Evolutionary conservation across 2,888 invertebrate genomes (phyloP).

Genomic region (Andrena fulva): DNA sequence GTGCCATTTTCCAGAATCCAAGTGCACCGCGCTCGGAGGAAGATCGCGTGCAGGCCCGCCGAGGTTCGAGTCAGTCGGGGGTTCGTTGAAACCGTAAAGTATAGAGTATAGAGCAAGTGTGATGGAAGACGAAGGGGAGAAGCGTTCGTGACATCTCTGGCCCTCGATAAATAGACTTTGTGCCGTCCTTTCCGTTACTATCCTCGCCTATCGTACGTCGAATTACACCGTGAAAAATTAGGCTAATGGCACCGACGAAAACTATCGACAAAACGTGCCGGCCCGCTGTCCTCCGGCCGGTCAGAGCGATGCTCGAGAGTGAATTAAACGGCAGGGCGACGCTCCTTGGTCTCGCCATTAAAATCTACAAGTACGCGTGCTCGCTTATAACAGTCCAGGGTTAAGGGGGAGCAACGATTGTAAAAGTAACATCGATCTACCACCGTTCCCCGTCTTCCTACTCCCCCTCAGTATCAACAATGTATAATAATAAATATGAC

Average conservation of each 20-base stretch:
- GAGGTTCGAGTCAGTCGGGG: conserved; percentile 36
- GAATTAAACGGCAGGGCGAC: conserved; percentile 48
- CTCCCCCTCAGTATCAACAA: conserved; percentile 52
- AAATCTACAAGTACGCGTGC: conserved; percentile 46
- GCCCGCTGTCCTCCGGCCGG: conserved; percentile 29
- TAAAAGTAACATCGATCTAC: conserved; percentile 64
- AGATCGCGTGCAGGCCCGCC: not conserved
- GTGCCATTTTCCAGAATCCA: conserved; percentile 3
- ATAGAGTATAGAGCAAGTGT: conserved; percentile 28
- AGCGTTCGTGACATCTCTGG: conserved; percentile 55
- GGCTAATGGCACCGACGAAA: conserved; percentile 49
- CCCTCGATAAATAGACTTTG: conserved; percentile 37
- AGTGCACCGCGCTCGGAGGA: not conserved
- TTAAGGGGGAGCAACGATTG: conserved; percentile 48
- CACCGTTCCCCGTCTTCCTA: not conserved
- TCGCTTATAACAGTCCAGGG: conserved; percentile 49
- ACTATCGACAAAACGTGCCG: conserved; percentile 24
- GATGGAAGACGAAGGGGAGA: conserved; percentile 62
- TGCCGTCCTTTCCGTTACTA: conserved; percentile 39
- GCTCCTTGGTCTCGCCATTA: conserved; percentile 68
- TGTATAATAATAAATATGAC: conserved; percentile 55
- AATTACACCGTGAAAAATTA: conserved; percentile 63
- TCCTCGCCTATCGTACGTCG: conserved; percentile 42
- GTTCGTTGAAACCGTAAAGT: conserved; percentile 49
- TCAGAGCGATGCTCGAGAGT: conserved; percentile 30